These are phyloP conservation scores for Lepidothrix coronata DNA, from an alignment of 2,113 vertebrate genomes.

Conservation along the genomic window DNA sequence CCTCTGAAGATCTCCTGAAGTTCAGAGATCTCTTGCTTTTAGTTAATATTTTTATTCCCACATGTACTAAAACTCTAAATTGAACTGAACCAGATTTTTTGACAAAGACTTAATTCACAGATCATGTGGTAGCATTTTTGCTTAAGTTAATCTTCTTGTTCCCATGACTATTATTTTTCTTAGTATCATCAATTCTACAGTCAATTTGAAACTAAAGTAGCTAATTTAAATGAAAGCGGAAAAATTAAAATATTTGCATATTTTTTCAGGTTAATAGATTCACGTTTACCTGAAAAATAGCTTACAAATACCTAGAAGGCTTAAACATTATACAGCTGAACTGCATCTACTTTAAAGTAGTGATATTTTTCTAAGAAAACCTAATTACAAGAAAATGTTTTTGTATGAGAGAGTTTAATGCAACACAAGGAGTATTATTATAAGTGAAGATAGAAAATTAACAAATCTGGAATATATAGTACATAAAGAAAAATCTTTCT, in stretches of 20 bases:
- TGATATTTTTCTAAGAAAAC: not conserved
- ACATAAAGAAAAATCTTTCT: not conserved
- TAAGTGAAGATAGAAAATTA: not conserved
- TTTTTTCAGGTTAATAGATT: not conserved
- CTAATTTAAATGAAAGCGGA: not conserved
- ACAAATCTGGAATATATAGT: not conserved
- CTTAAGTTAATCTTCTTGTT: not conserved
- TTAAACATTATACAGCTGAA: not conserved
- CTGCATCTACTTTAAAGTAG: not conserved
- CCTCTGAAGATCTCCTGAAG: not conserved
- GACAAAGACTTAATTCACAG: not conserved
- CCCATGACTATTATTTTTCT: not conserved
- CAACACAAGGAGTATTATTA: not conserved
- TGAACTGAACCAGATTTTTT: not conserved
- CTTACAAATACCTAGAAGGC: not conserved
- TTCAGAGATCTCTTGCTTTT: not conserved
- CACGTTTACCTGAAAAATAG: not conserved
- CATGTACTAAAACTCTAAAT: not conserved
- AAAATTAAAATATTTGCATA: not conserved
- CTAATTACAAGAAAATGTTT: not conserved
- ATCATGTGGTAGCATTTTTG: not conserved
- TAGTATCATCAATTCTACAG: not conserved
- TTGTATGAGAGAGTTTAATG: not conserved
- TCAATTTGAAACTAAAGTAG: not conserved
- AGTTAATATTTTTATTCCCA: not conserved